phyloP scores from a whole-genome alignment of 2,888 invertebrate genomes.

The Pecten maximus region DNA sequence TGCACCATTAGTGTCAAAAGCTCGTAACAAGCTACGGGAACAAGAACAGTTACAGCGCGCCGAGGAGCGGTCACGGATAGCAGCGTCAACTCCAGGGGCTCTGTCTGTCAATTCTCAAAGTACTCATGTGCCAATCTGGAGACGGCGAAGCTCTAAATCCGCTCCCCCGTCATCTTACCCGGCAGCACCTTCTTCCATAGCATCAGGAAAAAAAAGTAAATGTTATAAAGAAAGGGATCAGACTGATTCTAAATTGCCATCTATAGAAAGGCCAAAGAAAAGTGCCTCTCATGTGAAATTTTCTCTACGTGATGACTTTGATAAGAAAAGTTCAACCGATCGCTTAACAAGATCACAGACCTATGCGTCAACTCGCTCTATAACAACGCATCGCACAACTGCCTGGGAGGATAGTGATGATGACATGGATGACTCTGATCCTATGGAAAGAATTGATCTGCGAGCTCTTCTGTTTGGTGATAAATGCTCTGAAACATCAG shows the following conservation, averaged over 20 bases:
- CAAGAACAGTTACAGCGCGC: slow-evolving; percentile 58
- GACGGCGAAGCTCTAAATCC: slow-evolving; percentile 63
- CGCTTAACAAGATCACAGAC: slow-evolving; percentile 58
- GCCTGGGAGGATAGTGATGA: slow-evolving; percentile 62
- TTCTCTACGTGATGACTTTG: slow-evolving; percentile 50
- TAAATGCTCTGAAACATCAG: slow-evolving; percentile 59
- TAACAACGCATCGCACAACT: slow-evolving; percentile 52
- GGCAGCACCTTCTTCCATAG: slow-evolving; percentile 37
- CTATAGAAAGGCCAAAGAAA: slow-evolving; percentile 53
- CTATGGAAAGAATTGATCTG: slow-evolving; percentile 69
- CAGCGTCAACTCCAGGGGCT: slow-evolving; percentile 59
- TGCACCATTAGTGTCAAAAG: slow-evolving; percentile 72
- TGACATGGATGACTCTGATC: slow-evolving; percentile 65
- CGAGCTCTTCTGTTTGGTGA: slow-evolving; percentile 68
- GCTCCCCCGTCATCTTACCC: slow-evolving; percentile 59
- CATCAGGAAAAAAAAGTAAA: background rate
- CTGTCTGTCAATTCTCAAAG: slow-evolving; percentile 53
- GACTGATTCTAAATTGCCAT: slow-evolving; percentile 60
- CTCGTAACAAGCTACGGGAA: slow-evolving; percentile 66
- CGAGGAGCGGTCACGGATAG: slow-evolving; percentile 53
- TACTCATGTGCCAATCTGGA: slow-evolving; percentile 46
- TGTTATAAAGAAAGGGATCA: background rate
- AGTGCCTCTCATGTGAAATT: slow-evolving; percentile 67
- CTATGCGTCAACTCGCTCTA: slow-evolving; percentile 54
- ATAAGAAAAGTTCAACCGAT: slow-evolving; percentile 55